A percentile compares a stretch with the other conserved stretches of the same genome.
These are phyloP conservation scores for Aselliscus stoliczkanus DNA, from an alignment of 2,797 vertebrate species.

Conservation along the genomic window DNA sequence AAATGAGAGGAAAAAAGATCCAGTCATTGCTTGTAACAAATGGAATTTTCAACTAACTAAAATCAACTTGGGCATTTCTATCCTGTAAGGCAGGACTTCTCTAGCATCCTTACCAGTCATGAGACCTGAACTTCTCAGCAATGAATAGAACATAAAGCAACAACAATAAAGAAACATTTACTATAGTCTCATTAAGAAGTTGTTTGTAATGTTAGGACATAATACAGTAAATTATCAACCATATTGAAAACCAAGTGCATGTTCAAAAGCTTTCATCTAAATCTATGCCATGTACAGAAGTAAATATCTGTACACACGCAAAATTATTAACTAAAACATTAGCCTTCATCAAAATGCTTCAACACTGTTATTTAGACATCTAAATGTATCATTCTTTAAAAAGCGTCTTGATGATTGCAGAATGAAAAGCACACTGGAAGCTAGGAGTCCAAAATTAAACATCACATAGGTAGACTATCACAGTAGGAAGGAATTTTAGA, in stretches of 20 bases:
- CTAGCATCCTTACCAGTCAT: background rate
- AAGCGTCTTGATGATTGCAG: background rate
- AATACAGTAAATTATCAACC: background rate
- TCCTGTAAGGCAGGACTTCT: background rate
- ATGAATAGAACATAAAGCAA: background rate
- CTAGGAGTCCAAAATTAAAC: background rate
- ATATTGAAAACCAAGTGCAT: background rate
- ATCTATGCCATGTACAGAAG: background rate
- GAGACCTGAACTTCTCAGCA: background rate
- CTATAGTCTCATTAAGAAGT: background rate
- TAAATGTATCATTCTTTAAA: background rate
- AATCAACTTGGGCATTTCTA: background rate
- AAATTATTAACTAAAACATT: background rate
- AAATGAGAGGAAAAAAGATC: background rate
- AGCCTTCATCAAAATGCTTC: background rate
- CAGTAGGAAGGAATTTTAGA: background rate
- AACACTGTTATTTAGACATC: background rate
- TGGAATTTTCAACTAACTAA: background rate
- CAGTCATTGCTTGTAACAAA: background rate
- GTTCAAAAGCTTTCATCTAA: conserved; percentile 28
- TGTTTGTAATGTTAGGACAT: background rate
- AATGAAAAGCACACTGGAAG: background rate
- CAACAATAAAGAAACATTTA: background rate
- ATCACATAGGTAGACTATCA: background rate
- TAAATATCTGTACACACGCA: background rate